These are phyloP conservation scores for Falco peregrinus DNA, from an alignment of 2,797 vertebrate genomes.

Conservation along the genomic window DNA sequence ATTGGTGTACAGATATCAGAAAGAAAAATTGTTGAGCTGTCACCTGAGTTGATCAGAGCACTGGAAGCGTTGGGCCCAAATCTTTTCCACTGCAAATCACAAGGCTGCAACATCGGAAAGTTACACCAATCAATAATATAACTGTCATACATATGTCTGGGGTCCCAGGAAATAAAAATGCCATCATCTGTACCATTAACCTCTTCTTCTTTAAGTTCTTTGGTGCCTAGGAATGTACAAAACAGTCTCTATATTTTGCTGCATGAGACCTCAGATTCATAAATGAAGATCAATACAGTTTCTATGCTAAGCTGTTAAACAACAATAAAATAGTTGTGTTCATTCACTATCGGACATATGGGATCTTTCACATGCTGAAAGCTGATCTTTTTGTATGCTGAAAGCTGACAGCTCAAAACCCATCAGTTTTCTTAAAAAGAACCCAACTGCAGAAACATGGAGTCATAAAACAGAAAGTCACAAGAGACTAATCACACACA, in stretches of 20 bases:
- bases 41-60: constrained; percentile 78
- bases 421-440: neutral
- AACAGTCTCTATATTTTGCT: neutral
- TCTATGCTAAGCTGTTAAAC: neutral
- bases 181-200: constrained; percentile 65
- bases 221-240: neutral
- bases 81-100: constrained; percentile 80
- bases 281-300: neutral
- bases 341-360: neutral
- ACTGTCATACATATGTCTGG: constrained; percentile 60
- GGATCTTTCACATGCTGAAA: neutral
- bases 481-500: neutral
- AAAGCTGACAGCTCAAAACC: neutral
- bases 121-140: constrained; percentile 87
- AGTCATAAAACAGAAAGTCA: neutral
- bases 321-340: neutral
- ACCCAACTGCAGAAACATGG: neutral
- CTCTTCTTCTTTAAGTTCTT: constrained; percentile 49
- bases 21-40: neutral
- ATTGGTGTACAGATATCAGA: neutral
- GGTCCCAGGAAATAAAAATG: constrained; percentile 80
- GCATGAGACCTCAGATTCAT: neutral
- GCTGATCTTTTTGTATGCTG: neutral
- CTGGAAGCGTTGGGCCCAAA: constrained; percentile 69
- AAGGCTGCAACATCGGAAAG: constrained; percentile 35